Percentiles rank a stretch among this genome's conserved stretches.
phyloP scores from a whole-genome alignment of 2,888 invertebrate species.

The Hanleya hanleyi region DNA sequence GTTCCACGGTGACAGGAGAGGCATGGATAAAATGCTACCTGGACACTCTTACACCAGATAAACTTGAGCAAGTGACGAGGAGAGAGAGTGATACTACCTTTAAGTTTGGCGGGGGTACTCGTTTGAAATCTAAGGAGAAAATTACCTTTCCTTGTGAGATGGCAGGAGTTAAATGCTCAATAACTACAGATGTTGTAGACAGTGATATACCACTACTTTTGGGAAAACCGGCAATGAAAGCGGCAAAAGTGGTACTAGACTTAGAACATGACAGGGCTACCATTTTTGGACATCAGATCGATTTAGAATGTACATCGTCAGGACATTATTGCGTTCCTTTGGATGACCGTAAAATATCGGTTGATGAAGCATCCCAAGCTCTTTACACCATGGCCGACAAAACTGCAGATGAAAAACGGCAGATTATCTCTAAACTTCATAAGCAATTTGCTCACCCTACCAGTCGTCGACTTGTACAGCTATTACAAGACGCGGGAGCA shows the following conservation, averaged over 20 bases:
- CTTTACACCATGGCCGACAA: not conserved
- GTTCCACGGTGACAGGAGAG: slow-evolving; percentile 6
- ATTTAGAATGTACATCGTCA: slow-evolving; percentile 27
- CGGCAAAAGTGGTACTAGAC: slow-evolving; percentile 34
- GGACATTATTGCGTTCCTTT: slow-evolving; percentile 38
- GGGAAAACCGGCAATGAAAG: slow-evolving; percentile 32
- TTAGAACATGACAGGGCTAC: slow-evolving; percentile 37
- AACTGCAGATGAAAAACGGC: not conserved
- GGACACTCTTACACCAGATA: not conserved
- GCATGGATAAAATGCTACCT: slow-evolving; percentile 5
- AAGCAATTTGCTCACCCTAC: not conserved
- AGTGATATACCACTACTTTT: slow-evolving; percentile 32
- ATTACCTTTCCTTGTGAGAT: slow-evolving; percentile 28
- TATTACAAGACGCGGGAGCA: slow-evolving; percentile 17
- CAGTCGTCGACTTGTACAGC: slow-evolving; percentile 3
- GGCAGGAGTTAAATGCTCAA: slow-evolving; percentile 24
- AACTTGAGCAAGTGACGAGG: not conserved
- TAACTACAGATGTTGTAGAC: slow-evolving; percentile 29
- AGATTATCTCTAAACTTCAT: not conserved
- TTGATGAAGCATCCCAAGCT: not conserved
- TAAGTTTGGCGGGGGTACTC: slow-evolving; percentile 9
- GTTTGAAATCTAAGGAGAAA: slow-evolving; percentile 6
- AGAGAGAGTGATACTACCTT: not conserved
- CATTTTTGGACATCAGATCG: slow-evolving; percentile 34
- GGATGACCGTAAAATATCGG: slow-evolving; percentile 7